A percentile compares a stretch with the other conserved stretches of the same genome.
These are phyloP conservation scores for Halocaridina rubra DNA, from an alignment of 2,888 invertebrate genomes.

Conservation along the genomic window DNA sequence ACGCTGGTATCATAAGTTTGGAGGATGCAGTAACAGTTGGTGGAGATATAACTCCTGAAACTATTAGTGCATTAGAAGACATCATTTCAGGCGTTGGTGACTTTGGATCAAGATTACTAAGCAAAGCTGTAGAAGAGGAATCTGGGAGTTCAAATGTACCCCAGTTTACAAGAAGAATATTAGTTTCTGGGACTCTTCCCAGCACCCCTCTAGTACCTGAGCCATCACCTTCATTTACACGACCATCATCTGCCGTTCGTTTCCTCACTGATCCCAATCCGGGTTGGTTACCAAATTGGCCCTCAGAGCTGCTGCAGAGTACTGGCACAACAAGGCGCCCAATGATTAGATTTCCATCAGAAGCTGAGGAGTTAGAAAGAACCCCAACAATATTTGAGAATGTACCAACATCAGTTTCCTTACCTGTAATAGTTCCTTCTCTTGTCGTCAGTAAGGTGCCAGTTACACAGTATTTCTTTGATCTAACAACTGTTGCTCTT, in stretches of 20 bases:
- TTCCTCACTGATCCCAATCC: not conserved
- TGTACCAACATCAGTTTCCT: not conserved
- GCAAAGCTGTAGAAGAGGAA: not conserved
- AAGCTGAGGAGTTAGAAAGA: not conserved
- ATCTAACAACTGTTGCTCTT: conserved; percentile 43
- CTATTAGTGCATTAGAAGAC: not conserved
- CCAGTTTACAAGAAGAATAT: conserved; percentile 16
- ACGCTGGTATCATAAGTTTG: not conserved
- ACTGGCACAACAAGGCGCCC: not conserved
- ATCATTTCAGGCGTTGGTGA: not conserved
- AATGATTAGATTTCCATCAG: conserved; percentile 22
- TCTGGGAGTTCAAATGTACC: not conserved
- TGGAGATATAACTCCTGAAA: not conserved
- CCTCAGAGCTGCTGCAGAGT: conserved; percentile 28
- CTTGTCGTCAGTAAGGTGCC: conserved; percentile 56
- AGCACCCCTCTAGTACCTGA: not conserved
- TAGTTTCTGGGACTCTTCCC: conserved; percentile 11
- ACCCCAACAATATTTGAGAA: not conserved
- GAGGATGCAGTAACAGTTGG: no score
- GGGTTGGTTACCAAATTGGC: conserved; percentile 49
- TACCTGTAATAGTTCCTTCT: conserved; percentile 3
- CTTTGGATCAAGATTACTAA: not conserved
- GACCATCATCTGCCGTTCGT: conserved; percentile 30
- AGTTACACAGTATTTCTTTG: conserved; percentile 61
- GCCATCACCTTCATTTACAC: not conserved